Base-by-base conservation (phyloP, 35 echinoderm and acorn worm species). In the Lytechinus pictus region DNA sequence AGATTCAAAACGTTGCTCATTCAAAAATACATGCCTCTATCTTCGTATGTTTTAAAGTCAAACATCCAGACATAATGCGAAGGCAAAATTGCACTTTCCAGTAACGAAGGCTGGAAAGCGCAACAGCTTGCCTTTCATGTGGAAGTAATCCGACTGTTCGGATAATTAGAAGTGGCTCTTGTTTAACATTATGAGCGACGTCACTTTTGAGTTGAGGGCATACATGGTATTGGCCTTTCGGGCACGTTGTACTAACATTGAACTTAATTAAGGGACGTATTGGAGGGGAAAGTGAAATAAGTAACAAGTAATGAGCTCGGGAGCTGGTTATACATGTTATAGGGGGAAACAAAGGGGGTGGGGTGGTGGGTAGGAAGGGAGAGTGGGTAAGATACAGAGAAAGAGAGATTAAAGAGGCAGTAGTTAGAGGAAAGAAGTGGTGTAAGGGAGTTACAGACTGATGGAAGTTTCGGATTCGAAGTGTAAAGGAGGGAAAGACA, bases 181-280 rank as follows among this genome's bases (percentile, higher is more conserved):
- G 61, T 24, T 21, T 5, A 79, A 79, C 19, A 79, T 44, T 79
- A 7, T 79, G n/a, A n/a, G 66, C 21, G 66, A 79, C 66, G 66
- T 79, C 66, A n/a, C 19, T 79, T 58, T n/a, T 79, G 66, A 44
- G 66, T 79, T 24, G 61, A 5, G 10, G 24, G 61, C 21, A 79
- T n/a, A 16, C n/a, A 24, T 24, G 66, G 33, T 24, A 79, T 24
- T 79, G 66, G 66, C 19, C 66, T 79, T 79, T 79, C 19, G 66
- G n/a, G 66, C 66, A 79, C 66, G 66, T 79, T 79, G 66, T 79
- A 24, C 66, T 5, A 79, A 79, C 19, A 79, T 79, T 79, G 66
- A n/a, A 79, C 66, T 79, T 79, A 79, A 79, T 79, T 24, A 79
- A n/a, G 66, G 66, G 21, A n/a, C 66, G 66, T 79, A 79, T 79